A percentile compares a stretch with the other conserved stretches of the same genome.
Conservation (phyloP, 2,113 vertebrate genomes). For the Baryphthengus martii region DNA sequence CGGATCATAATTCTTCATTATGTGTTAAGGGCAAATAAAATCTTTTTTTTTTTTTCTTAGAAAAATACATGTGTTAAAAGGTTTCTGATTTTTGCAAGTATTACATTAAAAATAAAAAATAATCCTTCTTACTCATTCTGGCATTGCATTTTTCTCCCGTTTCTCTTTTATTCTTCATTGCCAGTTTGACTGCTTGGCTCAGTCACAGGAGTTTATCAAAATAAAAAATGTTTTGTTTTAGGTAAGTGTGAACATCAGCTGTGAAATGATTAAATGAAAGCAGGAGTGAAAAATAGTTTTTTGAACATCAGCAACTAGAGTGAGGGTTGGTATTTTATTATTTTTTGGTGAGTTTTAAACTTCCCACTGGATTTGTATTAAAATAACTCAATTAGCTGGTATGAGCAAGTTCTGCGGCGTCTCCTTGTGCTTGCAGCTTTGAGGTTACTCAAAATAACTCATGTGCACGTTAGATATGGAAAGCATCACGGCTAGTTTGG, state of each 20-base stretch:
- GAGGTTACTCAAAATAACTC: background rate
- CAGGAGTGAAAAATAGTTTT: background rate
- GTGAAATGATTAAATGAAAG: constrained; percentile 5
- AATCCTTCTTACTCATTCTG: constrained; percentile 6
- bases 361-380: background rate
- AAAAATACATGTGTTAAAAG: background rate
- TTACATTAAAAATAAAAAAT: background rate
- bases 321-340: background rate
- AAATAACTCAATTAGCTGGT: background rate
- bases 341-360: background rate
- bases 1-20: constrained; percentile 25
- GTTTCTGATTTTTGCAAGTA: background rate
- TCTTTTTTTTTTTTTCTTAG: background rate
- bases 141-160: background rate
- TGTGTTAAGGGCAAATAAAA: background rate
- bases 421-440: background rate
- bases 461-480: rapidly evolving
- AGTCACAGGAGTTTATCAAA: background rate
- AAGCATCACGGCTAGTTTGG: background rate
- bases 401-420: background rate
- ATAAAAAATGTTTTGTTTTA: constrained; percentile 29
- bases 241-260: background rate
- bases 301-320: background rate
- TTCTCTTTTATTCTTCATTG: background rate
- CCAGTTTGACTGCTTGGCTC: background rate